These are phyloP conservation scores for Antheraea pernyi DNA, from an alignment of 1,140 invertebrate genomes.

Conservation along the genomic window DNA sequence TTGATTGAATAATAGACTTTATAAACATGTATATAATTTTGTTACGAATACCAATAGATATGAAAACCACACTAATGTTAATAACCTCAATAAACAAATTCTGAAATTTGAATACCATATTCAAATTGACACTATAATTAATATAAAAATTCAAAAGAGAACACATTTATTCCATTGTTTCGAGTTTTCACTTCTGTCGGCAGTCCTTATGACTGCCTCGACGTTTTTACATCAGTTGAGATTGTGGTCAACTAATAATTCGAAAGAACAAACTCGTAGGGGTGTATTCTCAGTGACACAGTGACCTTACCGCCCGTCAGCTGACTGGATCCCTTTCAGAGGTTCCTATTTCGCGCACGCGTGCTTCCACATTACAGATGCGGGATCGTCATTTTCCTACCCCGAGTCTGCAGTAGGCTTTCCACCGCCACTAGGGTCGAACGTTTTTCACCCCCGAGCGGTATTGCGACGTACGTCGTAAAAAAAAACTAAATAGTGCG, in stretches of 20 bases:
- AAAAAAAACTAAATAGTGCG: conserved; percentile 3
- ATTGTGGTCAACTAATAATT: background rate
- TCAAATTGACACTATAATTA: too few relatives aligned
- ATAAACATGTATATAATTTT: too few relatives aligned
- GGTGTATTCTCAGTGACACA: conserved; percentile 45
- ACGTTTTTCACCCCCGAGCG: conserved; percentile 14
- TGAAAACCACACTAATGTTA: too few relatives aligned
- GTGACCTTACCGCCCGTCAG: conserved; percentile 65
- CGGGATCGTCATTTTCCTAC: conserved; percentile 28
- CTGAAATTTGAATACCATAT: too few relatives aligned
- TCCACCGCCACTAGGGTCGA: conserved; percentile 14
- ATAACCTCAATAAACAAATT: too few relatives aligned
- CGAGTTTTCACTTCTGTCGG: too few relatives aligned
- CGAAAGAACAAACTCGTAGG: background rate
- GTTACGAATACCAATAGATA: too few relatives aligned
- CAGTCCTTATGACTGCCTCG: too few relatives aligned
- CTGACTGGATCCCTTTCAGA: conserved; percentile 52
- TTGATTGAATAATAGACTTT: too few relatives aligned
- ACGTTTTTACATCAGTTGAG: too few relatives aligned
- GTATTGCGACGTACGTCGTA: background rate
- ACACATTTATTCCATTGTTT: too few relatives aligned
- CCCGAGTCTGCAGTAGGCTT: conserved; percentile 37
- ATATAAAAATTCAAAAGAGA: too few relatives aligned
- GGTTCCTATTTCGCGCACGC: conserved; percentile 37
- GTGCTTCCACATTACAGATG: conserved; percentile 25